Base-by-base conservation (phyloP, 1,140 invertebrate genomes). In the Pseudoatta argentina region DNA sequence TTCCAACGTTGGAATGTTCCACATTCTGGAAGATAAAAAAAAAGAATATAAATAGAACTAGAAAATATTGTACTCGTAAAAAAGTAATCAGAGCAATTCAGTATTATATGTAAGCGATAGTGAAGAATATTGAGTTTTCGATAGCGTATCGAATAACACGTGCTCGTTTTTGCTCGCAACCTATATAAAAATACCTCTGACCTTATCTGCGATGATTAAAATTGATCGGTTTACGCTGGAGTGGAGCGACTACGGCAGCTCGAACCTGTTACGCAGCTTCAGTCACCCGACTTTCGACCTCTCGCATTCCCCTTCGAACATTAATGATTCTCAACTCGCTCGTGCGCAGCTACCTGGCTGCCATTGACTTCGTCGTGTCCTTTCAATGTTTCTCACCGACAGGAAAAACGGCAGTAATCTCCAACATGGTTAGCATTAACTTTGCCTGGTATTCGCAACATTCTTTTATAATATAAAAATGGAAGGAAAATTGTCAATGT, bases 281-380 rank as follows among this genome's bases (percentile, higher is more conserved):
- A 51, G 64, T 81, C 51, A 57, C 48, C 10, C 30, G 77, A 81
- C 63, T 69, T 81, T 81, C 44, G 61, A 78, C 61, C 61, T 78
- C 76, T 44, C 21, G 21, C 24, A 77, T 61, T 14, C 18, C 75
- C 27, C 44, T 78, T 66, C 76, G 59, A 64, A 63, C 34, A 57
- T 48, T 30, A 44, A 59, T 77, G 61, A 78, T 66, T 64, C 44
- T 66, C 44, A 66, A 78, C 18, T 24, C 76, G 24, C 24, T 66
- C 34, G 59, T 44, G 16, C 39, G 39, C 18, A 51, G 12, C 44
- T 24, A 78, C 61, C 39, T 66, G 59, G n/a, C 75, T 77, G 12
- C 44, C 76, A 75, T 78, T 66, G 61, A 78, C 61, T 78, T 53
- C 44, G 39, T 7, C 34, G 16, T 64, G 59, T 77, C 59, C 39